A percentile compares a stretch with the other conserved stretches of the same genome.
Conservation (phyloP, 2,888 invertebrate genomes). For the Tetragonisca angustula region DNA sequence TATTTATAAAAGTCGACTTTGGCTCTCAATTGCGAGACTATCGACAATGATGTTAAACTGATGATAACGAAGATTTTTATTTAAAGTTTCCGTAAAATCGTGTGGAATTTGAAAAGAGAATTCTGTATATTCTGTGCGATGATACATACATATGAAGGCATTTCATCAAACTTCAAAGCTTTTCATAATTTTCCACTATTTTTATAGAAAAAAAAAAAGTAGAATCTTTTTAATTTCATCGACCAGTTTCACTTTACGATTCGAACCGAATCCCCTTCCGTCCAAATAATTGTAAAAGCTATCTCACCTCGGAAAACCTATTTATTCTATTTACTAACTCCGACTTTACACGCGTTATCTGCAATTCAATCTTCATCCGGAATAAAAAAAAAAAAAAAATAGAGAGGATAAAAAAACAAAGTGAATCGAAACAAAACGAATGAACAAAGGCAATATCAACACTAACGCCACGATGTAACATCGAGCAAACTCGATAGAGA, state of each 20-base stretch:
- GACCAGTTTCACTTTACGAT: background rate
- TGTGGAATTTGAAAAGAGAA: too few species aligned
- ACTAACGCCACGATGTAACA: background rate
- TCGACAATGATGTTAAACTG: too few species aligned
- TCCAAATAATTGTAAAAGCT: background rate
- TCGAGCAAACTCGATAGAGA: background rate
- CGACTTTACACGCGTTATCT: background rate
- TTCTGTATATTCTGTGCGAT: too few species aligned
- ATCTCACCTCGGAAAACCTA: background rate
- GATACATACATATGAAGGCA: background rate
- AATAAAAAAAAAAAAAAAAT: background rate
- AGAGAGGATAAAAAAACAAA: background rate
- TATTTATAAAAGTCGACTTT: too few species aligned
- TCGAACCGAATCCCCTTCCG: background rate
- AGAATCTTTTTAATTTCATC: background rate
- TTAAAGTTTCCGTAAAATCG: too few species aligned
- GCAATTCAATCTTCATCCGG: constrained; percentile 5
- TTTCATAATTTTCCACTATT: background rate
- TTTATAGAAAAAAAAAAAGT: background rate
- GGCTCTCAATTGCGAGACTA: too few species aligned
- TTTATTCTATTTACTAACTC: too few species aligned
- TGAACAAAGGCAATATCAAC: background rate
- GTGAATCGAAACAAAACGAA: background rate
- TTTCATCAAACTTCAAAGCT: background rate
- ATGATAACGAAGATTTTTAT: too few species aligned